These are phyloP conservation scores for Microplitis demolitor DNA, from an alignment of 1,140 invertebrate species.

Conservation along the genomic window DNA sequence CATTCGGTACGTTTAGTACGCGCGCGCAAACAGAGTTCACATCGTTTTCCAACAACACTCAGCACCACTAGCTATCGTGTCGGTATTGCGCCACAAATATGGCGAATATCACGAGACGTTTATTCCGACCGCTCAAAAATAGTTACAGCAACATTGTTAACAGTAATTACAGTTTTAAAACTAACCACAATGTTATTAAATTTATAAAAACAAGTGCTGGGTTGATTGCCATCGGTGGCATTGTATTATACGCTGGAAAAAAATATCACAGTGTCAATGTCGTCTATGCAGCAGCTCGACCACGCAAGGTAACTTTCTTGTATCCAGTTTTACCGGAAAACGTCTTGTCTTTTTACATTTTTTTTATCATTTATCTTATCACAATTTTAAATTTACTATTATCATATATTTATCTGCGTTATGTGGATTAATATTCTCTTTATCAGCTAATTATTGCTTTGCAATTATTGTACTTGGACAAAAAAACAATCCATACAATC, in stretches of 20 bases:
- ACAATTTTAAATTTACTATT: neutral
- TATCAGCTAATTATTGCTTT: no score
- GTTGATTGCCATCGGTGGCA: constrained; percentile 31
- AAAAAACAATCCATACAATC: no score
- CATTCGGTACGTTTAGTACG: neutral
- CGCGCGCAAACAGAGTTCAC: neutral
- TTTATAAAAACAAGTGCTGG: constrained; percentile 24
- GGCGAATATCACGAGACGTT: constrained; percentile 22
- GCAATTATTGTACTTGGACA: no score
- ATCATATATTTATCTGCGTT: no score
- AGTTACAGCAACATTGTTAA: neutral
- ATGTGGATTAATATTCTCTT: no score
- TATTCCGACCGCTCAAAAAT: neutral
- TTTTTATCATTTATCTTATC: neutral
- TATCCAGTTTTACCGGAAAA: constrained; percentile 15
- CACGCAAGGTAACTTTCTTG: constrained; percentile 40
- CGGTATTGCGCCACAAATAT: constrained; percentile 20
- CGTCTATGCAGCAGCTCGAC: constrained; percentile 43
- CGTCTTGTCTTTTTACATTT: neutral
- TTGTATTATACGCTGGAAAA: constrained; percentile 34
- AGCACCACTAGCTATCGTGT: neutral
- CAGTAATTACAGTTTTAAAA: neutral
- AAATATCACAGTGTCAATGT: constrained; percentile 30
- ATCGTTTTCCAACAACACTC: neutral
- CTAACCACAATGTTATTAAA: neutral